Evolutionary conservation across 1,140 invertebrate genomes (phyloP), one percentile per base, ranked within the genome.

Genomic region (Solen grandis): DNA sequence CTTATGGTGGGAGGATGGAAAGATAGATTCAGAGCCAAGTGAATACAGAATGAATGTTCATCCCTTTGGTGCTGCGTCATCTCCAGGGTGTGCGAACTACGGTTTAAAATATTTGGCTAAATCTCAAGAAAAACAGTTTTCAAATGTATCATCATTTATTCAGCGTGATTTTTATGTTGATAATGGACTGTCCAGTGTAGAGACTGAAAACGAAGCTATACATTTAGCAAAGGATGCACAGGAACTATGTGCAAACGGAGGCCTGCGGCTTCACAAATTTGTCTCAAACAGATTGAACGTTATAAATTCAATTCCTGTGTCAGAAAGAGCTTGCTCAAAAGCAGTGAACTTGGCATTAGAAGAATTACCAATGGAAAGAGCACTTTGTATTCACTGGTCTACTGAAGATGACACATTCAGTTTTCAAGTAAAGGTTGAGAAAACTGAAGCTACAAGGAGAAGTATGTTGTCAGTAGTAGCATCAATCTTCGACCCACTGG

Each of bases 401-500:
- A 10, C 10, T 22, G 27, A 59, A 22, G 8, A 8, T 13, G 55
- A 59, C 22, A 59, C n/a, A 29, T 59, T 29, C 10, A 8, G 10
- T 8, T 22, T 59, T 13, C 10, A 59, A 22, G 22, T 29, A 22
- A 22, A 13, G 8, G 8, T 59, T 10, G 10, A 59, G 19, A 10
- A 22, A 22, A 59, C 10, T 8, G 8, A 8, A 8, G 10, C 22
- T 59, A 59, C 55, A 8, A 78, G 65, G 72, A 70, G 81, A 41
- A 69, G 69, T 33, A 79, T 82, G 22, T 35, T 85, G 29, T 79
- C 80, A 14, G 46, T 70, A 14, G 76, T 77, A 1, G 68, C 66
- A 38, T 57, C 60, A 0, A 19, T 88, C 1, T 89, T 82, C 75
- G 89, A 90, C 52, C 89, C 87, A 0, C 74, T 88, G 10, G 89